phyloP scores from a whole-genome alignment of 2,888 invertebrate genomes.

The Bruchidius siliquastri region DNA sequence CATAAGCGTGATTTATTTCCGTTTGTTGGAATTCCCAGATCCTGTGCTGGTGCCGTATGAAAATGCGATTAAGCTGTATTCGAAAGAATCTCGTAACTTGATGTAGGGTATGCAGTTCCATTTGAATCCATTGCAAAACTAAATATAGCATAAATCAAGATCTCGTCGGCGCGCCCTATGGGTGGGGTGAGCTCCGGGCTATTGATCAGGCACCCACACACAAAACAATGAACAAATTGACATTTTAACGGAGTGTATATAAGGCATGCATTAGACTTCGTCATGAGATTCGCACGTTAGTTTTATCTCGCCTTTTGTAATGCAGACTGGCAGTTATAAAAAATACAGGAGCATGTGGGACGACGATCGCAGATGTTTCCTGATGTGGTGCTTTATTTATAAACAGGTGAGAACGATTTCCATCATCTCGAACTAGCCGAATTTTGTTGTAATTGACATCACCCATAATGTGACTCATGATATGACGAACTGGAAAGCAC shows the following conservation, averaged over 20 bases:
- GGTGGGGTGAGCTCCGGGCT: constrained; percentile 16
- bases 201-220: constrained; percentile 21
- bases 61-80: background rate
- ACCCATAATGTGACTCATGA: too few relatives aligned
- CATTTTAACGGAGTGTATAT: background rate
- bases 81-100: background rate
- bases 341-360: background rate
- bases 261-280: background rate
- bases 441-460: too few relatives aligned
- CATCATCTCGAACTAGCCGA: too few relatives aligned
- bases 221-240: constrained; percentile 3
- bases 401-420: too few relatives aligned
- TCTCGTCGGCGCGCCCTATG: constrained; percentile 13
- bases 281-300: background rate
- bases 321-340: background rate
- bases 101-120: background rate
- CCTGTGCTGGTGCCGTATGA: background rate
- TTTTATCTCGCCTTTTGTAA: background rate
- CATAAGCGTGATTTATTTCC: background rate
- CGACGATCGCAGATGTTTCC: background rate
- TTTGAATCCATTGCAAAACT: constrained; percentile 10
- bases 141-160: constrained; percentile 13
- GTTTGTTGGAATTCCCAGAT: background rate
- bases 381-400: background rate
- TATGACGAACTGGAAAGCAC: too few relatives aligned